These are phyloP conservation scores for Pararge aegeria DNA, from an alignment of 1,140 invertebrate species.

Conservation along the genomic window DNA sequence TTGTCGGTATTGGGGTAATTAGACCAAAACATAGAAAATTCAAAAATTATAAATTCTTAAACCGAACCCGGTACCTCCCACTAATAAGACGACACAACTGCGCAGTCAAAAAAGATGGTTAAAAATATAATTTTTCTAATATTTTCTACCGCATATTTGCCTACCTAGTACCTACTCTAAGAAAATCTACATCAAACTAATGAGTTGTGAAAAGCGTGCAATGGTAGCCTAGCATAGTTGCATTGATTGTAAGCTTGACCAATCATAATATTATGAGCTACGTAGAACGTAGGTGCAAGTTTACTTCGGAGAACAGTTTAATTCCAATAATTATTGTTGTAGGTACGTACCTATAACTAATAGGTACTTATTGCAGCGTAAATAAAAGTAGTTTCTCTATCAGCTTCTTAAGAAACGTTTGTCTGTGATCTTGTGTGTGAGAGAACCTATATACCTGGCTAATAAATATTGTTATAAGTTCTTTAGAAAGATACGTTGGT, in stretches of 20 bases:
- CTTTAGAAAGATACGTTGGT: no score
- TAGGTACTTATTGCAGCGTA: not conserved
- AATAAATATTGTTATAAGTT: no score
- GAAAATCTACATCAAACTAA: not conserved
- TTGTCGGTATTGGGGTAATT: no score
- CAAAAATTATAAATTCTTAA: no score
- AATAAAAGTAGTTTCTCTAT: not conserved
- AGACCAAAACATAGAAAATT: no score
- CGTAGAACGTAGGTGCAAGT: constrained; percentile 7
- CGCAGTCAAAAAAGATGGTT: no score
- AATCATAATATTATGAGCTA: constrained; percentile 11
- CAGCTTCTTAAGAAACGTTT: not conserved
- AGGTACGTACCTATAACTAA: not conserved
- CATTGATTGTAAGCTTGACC: constrained; percentile 40
- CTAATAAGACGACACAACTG: no score
- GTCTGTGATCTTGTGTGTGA: not conserved
- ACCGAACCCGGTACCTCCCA: no score
- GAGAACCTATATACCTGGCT: no score
- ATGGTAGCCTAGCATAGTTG: constrained; percentile 25
- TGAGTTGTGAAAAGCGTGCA: constrained; percentile 23
- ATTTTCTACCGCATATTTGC: not conserved
- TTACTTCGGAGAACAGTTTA: constrained; percentile 1
- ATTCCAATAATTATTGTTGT: no score
- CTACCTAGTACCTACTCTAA: not conserved
- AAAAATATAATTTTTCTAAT: no score